Conservation (phyloP, 2,888 invertebrate species). For the Scaptomyza caliginosa region DNA sequence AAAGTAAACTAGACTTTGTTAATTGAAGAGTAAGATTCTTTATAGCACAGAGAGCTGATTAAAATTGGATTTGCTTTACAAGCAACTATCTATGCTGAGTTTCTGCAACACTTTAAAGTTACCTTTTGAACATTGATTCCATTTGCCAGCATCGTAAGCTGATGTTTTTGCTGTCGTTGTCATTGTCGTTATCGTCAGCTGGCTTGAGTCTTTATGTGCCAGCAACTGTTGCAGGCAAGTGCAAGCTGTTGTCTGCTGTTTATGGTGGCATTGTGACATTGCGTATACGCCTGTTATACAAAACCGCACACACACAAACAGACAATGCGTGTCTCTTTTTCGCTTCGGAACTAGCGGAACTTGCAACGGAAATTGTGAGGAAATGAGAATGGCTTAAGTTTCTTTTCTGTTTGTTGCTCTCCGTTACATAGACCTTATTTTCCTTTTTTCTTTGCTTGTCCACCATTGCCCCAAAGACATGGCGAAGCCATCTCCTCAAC, state of each 20-base stretch:
- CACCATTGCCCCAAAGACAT: background rate
- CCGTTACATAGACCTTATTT: background rate
- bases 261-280: slow-evolving; percentile 16
- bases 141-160: background rate
- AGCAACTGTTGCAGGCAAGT: slow-evolving; percentile 9
- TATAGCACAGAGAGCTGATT: too few relatives aligned
- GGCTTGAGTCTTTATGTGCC: slow-evolving; percentile 12
- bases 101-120: too few relatives aligned
- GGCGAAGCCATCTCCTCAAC: background rate
- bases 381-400: slow-evolving; percentile 71
- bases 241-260: slow-evolving; percentile 6
- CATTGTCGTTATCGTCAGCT: background rate
- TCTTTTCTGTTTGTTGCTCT: slow-evolving; percentile 11
- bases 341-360: slow-evolving; percentile 23
- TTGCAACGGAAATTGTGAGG: slow-evolving; percentile 68
- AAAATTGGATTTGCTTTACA: too few relatives aligned
- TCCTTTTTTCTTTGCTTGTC: slow-evolving; percentile 1
- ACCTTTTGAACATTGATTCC: background rate
- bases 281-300: slow-evolving; percentile 27
- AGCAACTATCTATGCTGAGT: too few relatives aligned
- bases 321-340: slow-evolving; percentile 4
- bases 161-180: background rate
- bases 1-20: background rate
- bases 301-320: slow-evolving; percentile 9
- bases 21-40: background rate